Conservation (phyloP, 2,888 invertebrate species). For the Hecatera dysodea region DNA sequence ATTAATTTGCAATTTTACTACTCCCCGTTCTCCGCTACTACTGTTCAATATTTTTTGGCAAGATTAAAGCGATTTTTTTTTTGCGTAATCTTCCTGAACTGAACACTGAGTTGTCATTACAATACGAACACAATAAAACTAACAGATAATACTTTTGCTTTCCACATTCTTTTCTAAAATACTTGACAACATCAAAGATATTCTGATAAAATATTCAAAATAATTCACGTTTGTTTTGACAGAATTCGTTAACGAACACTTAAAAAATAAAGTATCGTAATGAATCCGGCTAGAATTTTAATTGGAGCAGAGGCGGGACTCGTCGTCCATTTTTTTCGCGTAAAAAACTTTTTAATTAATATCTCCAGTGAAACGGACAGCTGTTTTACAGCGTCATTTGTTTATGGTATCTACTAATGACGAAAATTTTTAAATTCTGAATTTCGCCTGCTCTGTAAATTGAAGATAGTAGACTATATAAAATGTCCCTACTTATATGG, state of each 20-base stretch:
- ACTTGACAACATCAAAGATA: constrained; percentile 54
- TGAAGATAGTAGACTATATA: constrained; percentile 10
- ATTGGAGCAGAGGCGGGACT: constrained; percentile 79
- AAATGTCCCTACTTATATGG: too few species aligned
- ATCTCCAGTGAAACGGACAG: constrained; percentile 79
- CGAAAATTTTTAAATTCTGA: constrained; percentile 68
- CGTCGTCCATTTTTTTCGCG: constrained; percentile 72
- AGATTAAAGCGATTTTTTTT: constrained; percentile 12
- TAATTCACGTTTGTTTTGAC: constrained; percentile 71
- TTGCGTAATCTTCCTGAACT: neutral
- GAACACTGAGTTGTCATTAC: constrained; percentile 41
- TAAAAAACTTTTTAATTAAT: constrained; percentile 88
- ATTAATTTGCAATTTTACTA: constrained; percentile 15
- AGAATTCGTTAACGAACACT: constrained; percentile 77
- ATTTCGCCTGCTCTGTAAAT: constrained; percentile 35
- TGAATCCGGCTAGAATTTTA: constrained; percentile 87
- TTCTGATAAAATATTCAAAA: constrained; percentile 65
- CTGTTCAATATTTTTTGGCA: constrained; percentile 21
- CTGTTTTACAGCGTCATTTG: constrained; percentile 74
- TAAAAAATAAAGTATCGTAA: constrained; percentile 84
- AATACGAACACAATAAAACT: constrained; percentile 45
- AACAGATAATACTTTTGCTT: constrained; percentile 36
- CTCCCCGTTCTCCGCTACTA: too few species aligned
- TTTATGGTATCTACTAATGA: constrained; percentile 80
- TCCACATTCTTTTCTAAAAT: constrained; percentile 42